phyloP scores from a whole-genome alignment of 2,888 invertebrate species.

The Anoplius nigerrimus region DNA sequence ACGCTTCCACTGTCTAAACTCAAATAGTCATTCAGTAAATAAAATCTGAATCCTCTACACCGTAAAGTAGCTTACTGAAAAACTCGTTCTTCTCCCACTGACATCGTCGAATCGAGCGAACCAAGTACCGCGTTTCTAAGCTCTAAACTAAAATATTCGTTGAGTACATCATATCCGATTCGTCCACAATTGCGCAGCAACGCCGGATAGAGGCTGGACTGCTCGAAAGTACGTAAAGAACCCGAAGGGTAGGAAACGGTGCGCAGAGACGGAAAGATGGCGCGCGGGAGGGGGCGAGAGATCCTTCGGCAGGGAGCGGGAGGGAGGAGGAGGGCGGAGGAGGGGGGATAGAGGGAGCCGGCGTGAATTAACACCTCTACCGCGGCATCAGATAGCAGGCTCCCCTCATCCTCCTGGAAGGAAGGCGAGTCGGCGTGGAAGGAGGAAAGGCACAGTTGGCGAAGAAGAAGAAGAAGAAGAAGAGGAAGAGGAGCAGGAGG shows the following conservation, averaged over 20 bases:
- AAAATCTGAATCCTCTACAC: too few relatives aligned
- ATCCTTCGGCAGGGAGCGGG: slow-evolving; percentile 1
- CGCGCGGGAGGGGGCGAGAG: not conserved
- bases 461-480: slow-evolving; percentile 2
- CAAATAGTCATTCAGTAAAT: too few relatives aligned
- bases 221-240: too few relatives aligned
- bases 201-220: too few relatives aligned
- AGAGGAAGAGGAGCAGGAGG: slow-evolving; percentile 22
- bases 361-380: slow-evolving; percentile 73
- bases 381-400: slow-evolving; percentile 69
- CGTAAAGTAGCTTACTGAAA: too few relatives aligned
- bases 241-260: slow-evolving; percentile 5
- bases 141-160: too few relatives aligned
- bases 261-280: not conserved
- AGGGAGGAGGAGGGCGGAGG: slow-evolving; percentile 26
- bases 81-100: too few relatives aligned
- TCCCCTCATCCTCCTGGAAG: slow-evolving; percentile 48
- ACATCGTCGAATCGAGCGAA: too few relatives aligned
- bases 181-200: too few relatives aligned
- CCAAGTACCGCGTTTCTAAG: too few relatives aligned
- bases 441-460: slow-evolving; percentile 2
- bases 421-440: slow-evolving; percentile 26
- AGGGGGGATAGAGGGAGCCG: slow-evolving; percentile 45
- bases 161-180: too few relatives aligned
- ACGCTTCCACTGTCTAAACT: too few relatives aligned